Evolutionary conservation across 2,797 vertebrate species (phyloP).

Genomic region (Sebastiscus albofasciatus): DNA sequence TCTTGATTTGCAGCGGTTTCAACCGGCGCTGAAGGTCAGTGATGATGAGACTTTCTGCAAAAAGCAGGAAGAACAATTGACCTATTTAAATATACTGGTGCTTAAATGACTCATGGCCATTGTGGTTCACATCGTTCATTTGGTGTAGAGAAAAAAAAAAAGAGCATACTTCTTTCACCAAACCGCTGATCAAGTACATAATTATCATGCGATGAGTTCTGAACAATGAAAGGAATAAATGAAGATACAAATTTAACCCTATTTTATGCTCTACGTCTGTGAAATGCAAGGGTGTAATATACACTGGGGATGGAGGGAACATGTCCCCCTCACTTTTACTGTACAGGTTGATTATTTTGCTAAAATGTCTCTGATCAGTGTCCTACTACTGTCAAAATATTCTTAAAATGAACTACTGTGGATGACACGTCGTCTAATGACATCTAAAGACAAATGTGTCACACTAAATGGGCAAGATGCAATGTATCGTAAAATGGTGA

Average conservation of each 20-base stretch:
- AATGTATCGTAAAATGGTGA: too few relatives aligned
- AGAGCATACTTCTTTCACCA: neutral
- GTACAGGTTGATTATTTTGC: neutral
- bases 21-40: constrained; percentile 42
- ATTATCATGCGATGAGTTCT: neutral
- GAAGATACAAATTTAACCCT: neutral
- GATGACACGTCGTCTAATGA: neutral
- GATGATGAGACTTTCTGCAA: constrained; percentile 8
- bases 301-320: neutral
- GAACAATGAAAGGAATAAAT: neutral
- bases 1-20: constrained; percentile 56
- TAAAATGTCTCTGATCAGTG: neutral
- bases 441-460: neutral
- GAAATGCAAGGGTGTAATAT: neutral
- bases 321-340: neutral
- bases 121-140: neutral
- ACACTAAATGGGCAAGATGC: neutral
- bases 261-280: neutral
- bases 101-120: neutral
- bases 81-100: neutral
- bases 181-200: neutral
- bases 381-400: neutral
- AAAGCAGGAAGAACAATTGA: constrained; percentile 7
- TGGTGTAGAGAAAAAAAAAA: neutral
- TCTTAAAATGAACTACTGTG: neutral